Evolutionary conservation across 2,797 vertebrate species (phyloP).

Genomic region (Melopsittacus undulatus): DNA sequence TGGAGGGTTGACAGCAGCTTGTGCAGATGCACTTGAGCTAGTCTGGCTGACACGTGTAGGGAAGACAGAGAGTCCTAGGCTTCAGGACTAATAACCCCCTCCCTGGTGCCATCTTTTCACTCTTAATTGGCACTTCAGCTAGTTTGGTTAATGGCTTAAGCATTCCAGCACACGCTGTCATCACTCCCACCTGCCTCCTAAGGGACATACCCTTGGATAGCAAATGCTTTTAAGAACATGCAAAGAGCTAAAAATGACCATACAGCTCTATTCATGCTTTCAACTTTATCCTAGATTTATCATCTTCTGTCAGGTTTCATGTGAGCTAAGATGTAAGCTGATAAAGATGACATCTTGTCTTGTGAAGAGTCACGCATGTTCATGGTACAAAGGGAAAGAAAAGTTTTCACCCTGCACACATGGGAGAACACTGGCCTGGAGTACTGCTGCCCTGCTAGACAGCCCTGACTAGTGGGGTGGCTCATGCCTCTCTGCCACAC

Average conservation of each 20-base stretch:
- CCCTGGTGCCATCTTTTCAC: background rate
- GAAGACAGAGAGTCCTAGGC: background rate
- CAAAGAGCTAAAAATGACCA: background rate
- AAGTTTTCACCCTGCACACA: background rate
- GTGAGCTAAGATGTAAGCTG: background rate
- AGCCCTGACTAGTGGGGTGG: background rate
- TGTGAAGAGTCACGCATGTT: background rate
- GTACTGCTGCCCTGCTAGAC: background rate
- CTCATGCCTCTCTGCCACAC: background rate
- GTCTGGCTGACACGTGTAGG: background rate
- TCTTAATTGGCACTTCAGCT: background rate
- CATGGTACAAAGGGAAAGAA: background rate
- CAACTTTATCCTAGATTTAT: background rate
- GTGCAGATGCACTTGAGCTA: background rate
- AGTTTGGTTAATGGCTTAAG: background rate
- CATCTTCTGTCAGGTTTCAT: background rate
- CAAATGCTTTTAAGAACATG: background rate
- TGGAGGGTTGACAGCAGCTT: background rate
- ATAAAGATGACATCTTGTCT: background rate
- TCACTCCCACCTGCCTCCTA: background rate
- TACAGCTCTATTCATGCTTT: background rate
- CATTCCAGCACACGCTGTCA: background rate
- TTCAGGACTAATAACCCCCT: rapidly evolving
- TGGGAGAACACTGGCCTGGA: background rate
- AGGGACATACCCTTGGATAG: background rate